A percentile compares a stretch with the other conserved stretches of the same genome.
phyloP scores from a whole-genome alignment of 2,113 vertebrate species.

The Microtus ochrogaster region DNA sequence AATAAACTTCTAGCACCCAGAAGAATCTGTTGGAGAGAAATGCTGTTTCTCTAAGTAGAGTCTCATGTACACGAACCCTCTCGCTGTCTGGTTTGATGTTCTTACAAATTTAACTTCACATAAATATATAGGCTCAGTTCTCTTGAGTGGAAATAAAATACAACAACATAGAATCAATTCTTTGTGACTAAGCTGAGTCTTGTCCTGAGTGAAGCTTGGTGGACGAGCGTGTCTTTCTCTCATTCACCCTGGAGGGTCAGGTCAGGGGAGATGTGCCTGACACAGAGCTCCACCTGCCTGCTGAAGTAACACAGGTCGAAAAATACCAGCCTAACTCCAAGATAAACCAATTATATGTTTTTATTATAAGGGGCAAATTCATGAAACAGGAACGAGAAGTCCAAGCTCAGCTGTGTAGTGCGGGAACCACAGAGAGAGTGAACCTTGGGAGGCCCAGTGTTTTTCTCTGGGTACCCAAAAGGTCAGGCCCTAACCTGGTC shows the following conservation, averaged over 20 bases:
- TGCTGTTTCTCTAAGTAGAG: background rate
- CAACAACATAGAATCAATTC: background rate
- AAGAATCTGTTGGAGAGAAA: conserved; percentile 2
- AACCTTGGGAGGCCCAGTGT: no score
- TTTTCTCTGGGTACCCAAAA: no score
- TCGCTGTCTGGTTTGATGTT: background rate
- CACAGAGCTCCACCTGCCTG: no score
- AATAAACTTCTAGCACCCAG: background rate
- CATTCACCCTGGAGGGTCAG: background rate
- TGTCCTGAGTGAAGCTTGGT: conserved; percentile 20
- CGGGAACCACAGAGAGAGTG: no score
- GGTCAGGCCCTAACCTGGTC: no score
- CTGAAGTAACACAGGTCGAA: no score
- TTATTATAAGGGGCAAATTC: no score
- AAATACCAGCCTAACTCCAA: no score
- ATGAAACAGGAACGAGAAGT: no score
- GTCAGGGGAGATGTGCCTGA: background rate
- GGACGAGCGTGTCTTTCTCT: background rate
- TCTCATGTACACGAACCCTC: background rate
- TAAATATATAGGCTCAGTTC: background rate
- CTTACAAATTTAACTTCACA: background rate
- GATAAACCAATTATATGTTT: no score
- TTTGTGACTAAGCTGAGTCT: background rate
- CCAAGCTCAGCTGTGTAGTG: no score
- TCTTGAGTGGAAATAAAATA: conserved; percentile 23